A percentile compares a stretch with the other conserved stretches of the same genome.
These are phyloP conservation scores for Epiblema foenella DNA, from an alignment of 2,888 invertebrate genomes.

Conservation along the genomic window DNA sequence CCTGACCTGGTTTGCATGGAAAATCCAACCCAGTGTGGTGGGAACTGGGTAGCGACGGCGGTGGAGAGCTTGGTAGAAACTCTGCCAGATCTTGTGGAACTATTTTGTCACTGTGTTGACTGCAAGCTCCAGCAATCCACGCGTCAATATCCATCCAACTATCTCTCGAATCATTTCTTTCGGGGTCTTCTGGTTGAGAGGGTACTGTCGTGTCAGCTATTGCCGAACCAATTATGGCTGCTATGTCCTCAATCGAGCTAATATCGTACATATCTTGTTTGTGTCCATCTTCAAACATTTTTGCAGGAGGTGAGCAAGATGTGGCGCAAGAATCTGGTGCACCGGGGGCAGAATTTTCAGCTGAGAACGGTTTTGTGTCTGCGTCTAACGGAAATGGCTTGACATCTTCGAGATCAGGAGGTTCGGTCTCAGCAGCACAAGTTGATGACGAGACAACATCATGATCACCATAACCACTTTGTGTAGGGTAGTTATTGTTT, in stretches of 20 bases:
- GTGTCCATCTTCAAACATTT: slow-evolving; percentile 79
- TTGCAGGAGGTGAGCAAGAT: slow-evolving; percentile 80
- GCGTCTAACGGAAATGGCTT: slow-evolving; percentile 85
- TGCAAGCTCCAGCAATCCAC: slow-evolving; percentile 93
- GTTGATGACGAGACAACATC: slow-evolving; percentile 91
- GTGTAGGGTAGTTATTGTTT: slow-evolving; percentile 88
- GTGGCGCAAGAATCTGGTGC: slow-evolving; percentile 86
- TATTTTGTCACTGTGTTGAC: slow-evolving; percentile 88
- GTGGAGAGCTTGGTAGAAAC: slow-evolving; percentile 87
- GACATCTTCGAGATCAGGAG: slow-evolving; percentile 85
- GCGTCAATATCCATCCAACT: slow-evolving; percentile 96
- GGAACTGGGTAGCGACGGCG: slow-evolving; percentile 79
- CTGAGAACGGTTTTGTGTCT: slow-evolving; percentile 73
- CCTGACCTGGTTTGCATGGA: slow-evolving; percentile 75
- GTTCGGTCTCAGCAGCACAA: slow-evolving; percentile 87
- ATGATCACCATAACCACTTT: slow-evolving; percentile 87
- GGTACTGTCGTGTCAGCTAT: slow-evolving; percentile 95
- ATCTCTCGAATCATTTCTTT: slow-evolving; percentile 89
- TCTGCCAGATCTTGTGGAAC: slow-evolving; percentile 88
- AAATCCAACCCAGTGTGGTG: slow-evolving; percentile 82
- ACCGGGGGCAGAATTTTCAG: slow-evolving; percentile 82
- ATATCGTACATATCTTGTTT: slow-evolving; percentile 89
- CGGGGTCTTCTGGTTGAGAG: slow-evolving; percentile 89
- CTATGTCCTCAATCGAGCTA: slow-evolving; percentile 92
- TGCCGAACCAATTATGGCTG: slow-evolving; percentile 94